phyloP scores from a whole-genome alignment of 1,140 invertebrate species.

The Drosophila nannoptera region DNA sequence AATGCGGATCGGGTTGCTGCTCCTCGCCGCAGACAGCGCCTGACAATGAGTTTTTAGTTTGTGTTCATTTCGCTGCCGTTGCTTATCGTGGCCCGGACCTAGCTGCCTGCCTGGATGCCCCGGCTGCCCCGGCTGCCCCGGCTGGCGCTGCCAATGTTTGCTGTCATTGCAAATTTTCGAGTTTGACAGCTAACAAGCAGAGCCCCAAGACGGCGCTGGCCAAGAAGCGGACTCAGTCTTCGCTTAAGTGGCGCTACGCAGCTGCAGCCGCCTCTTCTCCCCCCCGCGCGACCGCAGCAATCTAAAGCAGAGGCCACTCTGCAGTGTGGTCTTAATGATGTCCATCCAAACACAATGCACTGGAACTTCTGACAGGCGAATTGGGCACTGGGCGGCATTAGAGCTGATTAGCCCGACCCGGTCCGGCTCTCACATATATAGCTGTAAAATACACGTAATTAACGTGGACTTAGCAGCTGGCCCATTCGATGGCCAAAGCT shows the following conservation, averaged over 20 bases:
- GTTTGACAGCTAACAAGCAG: constrained; percentile 78
- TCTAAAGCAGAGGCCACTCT: constrained; percentile 29
- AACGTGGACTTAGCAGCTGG: constrained; percentile 52
- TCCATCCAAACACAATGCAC: constrained; percentile 61
- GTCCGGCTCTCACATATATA: constrained; percentile 26
- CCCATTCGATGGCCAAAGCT: constrained; percentile 51
- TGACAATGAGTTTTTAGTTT: constrained; percentile 78
- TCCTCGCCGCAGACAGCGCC: constrained; percentile 60
- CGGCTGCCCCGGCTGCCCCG: constrained; percentile 6
- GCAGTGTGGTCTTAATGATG: constrained; percentile 69
- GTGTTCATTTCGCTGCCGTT: constrained; percentile 61
- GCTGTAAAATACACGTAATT: constrained; percentile 57
- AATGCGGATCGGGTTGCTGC: constrained; percentile 55
- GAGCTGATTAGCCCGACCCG: constrained; percentile 56
- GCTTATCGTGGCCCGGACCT: constrained; percentile 47
- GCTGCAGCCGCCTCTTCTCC: constrained; percentile 32
- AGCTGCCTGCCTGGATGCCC: not conserved
- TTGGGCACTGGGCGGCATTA: constrained; percentile 31
- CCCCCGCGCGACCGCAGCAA: no score
- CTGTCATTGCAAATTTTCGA: constrained; percentile 78
- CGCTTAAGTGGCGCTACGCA: constrained; percentile 72
- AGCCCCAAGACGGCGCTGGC: constrained; percentile 25
- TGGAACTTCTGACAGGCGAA: constrained; percentile 32
- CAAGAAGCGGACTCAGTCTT: constrained; percentile 55
- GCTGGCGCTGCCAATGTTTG: constrained; percentile 71